phyloP scores from a whole-genome alignment of 2,888 invertebrate genomes.

The Sericinus montela region DNA sequence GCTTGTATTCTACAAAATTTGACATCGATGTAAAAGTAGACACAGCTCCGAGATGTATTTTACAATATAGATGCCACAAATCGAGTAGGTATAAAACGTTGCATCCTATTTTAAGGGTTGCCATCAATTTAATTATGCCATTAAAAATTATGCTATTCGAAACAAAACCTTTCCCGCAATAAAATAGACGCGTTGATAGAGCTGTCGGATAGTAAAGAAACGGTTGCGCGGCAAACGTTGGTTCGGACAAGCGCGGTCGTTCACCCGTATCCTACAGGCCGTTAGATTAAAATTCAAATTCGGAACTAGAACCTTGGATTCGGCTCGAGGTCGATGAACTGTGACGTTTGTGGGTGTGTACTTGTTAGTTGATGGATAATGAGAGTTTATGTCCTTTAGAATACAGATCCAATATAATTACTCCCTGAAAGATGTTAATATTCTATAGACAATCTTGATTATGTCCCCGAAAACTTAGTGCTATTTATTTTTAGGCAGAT shows the following conservation, averaged over 20 bases:
- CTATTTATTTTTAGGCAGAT: too few species aligned
- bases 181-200: conserved; percentile 34
- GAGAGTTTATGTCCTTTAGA: too few species aligned
- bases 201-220: conserved; percentile 32
- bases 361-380: too few species aligned
- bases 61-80: too few species aligned
- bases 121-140: conserved; percentile 13
- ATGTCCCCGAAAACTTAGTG: too few species aligned
- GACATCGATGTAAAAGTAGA: too few species aligned
- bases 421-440: too few species aligned
- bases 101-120: not conserved
- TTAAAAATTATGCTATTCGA: conserved; percentile 29
- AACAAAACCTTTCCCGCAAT: conserved; percentile 32
- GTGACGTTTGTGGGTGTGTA: conserved; percentile 37
- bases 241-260: conserved; percentile 61
- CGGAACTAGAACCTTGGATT: conserved; percentile 51
- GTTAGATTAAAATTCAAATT: conserved; percentile 72
- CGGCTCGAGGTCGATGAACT: conserved; percentile 30
- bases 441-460: too few species aligned
- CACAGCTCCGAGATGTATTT: too few species aligned
- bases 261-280: conserved; percentile 58
- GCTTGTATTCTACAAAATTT: too few species aligned
- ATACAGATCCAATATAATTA: too few species aligned
- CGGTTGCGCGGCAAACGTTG: conserved; percentile 39
- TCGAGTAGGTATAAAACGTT: too few species aligned